phyloP scores from a whole-genome alignment of 2,888 invertebrate genomes.

The Zhuqinia jingwanae region DNA sequence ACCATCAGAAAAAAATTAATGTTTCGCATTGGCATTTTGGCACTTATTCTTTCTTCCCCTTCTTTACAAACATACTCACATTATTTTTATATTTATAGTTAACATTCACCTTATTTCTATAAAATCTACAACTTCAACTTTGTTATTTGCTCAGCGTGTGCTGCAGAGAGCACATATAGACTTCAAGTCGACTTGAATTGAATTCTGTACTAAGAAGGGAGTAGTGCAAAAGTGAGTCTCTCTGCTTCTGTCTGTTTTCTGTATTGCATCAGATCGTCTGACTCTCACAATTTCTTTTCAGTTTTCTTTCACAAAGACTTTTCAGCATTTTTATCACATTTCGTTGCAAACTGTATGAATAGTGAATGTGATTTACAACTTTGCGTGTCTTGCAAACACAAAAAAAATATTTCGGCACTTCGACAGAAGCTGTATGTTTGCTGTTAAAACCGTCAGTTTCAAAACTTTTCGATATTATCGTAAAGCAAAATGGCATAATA shows the following conservation, averaged over 20 bases:
- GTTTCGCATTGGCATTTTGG: conserved; percentile 21
- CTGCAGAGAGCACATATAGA: background rate
- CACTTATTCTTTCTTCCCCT: conserved; percentile 15
- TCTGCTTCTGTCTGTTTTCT: background rate
- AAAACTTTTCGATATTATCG: background rate
- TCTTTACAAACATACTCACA: conserved; percentile 20
- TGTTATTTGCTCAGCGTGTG: background rate
- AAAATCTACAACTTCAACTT: background rate
- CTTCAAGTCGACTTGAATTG: no score
- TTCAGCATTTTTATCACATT: conserved; percentile 37
- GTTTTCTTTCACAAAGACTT: conserved; percentile 18
- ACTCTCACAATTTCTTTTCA: conserved; percentile 23
- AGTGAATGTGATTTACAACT: conserved; percentile 39
- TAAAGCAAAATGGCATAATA: background rate
- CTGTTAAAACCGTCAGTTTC: no score
- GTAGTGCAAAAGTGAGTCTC: background rate
- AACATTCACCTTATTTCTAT: conserved; percentile 10
- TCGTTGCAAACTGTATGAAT: conserved; percentile 22
- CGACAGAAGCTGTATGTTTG: conserved; percentile 2
- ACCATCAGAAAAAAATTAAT: conserved; percentile 8
- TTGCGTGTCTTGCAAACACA: conserved; percentile 42
- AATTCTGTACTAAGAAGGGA: no score
- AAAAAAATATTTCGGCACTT: conserved; percentile 33
- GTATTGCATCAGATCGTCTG: background rate
- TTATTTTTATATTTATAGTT: conserved; percentile 27